A percentile compares a stretch with the other conserved stretches of the same genome.
Conservation (phyloP, 2,888 invertebrate genomes). For the Sinelater perroti region DNA sequence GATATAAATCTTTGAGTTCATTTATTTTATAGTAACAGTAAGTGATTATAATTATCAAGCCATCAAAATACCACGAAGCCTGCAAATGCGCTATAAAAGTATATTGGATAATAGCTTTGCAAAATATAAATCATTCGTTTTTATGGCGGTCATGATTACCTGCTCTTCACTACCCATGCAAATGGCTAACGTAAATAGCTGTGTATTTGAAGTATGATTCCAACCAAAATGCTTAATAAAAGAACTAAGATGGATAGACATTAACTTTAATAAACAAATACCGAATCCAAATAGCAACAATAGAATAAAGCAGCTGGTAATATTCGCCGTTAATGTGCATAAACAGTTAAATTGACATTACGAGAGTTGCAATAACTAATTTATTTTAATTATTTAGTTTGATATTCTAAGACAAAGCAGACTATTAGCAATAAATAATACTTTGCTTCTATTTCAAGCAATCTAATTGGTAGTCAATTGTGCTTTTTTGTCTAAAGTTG, state of each 20-base stretch:
- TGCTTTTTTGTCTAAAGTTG: not conserved
- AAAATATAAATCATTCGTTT: slow-evolving; percentile 20
- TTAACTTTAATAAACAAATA: slow-evolving; percentile 3
- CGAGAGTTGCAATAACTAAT: not conserved
- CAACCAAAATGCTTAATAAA: slow-evolving; percentile 16
- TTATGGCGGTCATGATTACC: slow-evolving; percentile 17
- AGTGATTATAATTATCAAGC: slow-evolving; percentile 9
- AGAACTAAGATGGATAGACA: slow-evolving; percentile 13
- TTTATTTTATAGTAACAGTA: too few species aligned
- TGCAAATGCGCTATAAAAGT: slow-evolving; percentile 6
- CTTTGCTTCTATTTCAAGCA: not conserved
- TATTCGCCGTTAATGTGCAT: too few species aligned
- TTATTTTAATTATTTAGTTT: not conserved
- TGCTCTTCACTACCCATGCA: slow-evolving; percentile 20
- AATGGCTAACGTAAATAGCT: slow-evolving; percentile 22
- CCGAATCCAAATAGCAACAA: too few species aligned
- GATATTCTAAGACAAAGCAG: not conserved
- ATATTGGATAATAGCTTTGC: slow-evolving; percentile 17
- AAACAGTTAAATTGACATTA: not conserved
- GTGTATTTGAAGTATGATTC: slow-evolving; percentile 24
- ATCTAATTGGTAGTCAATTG: not conserved
- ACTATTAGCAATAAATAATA: not conserved
- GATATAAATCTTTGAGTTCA: too few species aligned
- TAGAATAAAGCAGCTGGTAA: too few species aligned
- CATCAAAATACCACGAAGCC: slow-evolving; percentile 8